These are phyloP conservation scores for Cephonodes hylas DNA, from an alignment of 2,888 invertebrate genomes.

Conservation along the genomic window DNA sequence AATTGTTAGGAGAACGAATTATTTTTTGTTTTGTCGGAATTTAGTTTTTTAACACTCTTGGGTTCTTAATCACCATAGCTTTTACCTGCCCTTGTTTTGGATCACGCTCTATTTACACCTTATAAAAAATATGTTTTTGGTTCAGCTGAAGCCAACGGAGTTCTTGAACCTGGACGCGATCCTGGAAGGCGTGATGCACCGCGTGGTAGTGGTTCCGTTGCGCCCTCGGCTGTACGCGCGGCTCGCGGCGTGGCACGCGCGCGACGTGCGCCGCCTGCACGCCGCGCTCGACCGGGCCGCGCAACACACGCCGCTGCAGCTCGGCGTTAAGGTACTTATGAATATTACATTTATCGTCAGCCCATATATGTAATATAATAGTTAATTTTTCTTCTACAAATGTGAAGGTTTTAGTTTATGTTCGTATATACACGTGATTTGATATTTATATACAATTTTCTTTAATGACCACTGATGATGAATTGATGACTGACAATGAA, in stretches of 20 bases:
- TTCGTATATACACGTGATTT: too few species aligned
- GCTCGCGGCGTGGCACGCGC: conserved; percentile 94
- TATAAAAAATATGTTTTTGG: conserved; percentile 1
- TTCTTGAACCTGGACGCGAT: conserved; percentile 98
- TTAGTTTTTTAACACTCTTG: too few species aligned
- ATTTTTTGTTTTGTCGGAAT: too few species aligned
- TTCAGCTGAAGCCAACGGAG: conserved; percentile 90
- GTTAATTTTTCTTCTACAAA: too few species aligned
- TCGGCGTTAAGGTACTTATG: conserved; percentile 83
- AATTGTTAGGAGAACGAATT: too few species aligned
- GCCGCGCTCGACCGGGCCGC: conserved; percentile 86
- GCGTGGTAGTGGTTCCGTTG: conserved; percentile 92
- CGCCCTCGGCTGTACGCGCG: conserved; percentile 91
- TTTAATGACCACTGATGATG: too few species aligned
- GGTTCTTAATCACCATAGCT: too few species aligned
- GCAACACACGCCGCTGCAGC: conserved; percentile 84
- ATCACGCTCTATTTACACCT: neutral
- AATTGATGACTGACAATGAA: too few species aligned
- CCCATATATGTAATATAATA: too few species aligned
- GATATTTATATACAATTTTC: too few species aligned
- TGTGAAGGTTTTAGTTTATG: too few species aligned
- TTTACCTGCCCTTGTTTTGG: too few species aligned
- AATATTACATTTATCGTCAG: neutral
- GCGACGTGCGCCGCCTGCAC: conserved; percentile 87
- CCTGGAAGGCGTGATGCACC: conserved; percentile 96